These are phyloP conservation scores for Zootoca vivipara DNA, from an alignment of 2,113 vertebrate genomes.

Conservation along the genomic window DNA sequence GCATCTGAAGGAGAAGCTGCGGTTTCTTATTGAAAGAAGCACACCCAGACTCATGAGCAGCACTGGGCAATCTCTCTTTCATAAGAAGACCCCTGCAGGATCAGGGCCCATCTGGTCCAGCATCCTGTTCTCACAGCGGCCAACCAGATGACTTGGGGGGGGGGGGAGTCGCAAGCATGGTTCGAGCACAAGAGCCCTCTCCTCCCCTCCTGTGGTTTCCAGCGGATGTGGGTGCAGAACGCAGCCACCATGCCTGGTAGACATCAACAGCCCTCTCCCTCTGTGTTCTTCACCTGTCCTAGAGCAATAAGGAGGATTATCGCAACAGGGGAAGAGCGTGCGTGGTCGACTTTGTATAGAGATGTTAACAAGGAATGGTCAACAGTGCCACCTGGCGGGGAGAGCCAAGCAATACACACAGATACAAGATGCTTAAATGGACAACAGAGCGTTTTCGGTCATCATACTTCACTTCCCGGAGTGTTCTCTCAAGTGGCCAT, in stretches of 20 bases:
- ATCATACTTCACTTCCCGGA: constrained; percentile 52
- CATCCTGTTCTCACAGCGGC: too few relatives aligned
- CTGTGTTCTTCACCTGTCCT: background rate
- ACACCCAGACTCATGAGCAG: background rate
- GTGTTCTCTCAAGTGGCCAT: constrained; percentile 51
- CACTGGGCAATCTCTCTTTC: too few relatives aligned
- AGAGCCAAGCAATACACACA: background rate
- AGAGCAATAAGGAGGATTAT: background rate
- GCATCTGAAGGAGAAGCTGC: background rate
- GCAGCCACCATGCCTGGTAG: background rate
- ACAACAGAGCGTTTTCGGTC: constrained; percentile 14
- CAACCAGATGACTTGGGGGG: too few relatives aligned
- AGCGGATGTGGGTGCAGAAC: too few relatives aligned
- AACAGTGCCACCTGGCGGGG: constrained; percentile 76
- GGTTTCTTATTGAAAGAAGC: background rate
- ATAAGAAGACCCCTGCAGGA: too few relatives aligned
- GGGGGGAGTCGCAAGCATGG: too few relatives aligned
- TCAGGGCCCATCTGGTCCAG: too few relatives aligned
- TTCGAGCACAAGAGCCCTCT: too few relatives aligned
- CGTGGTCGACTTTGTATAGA: constrained; percentile 19
- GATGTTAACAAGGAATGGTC: constrained; percentile 45
- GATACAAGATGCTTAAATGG: background rate
- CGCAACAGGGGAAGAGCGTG: background rate
- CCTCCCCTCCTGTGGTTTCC: too few relatives aligned
- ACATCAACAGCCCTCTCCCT: background rate